Evolutionary conservation across 2,113 vertebrate genomes (phyloP), one percentile per base, ranked within the genome.

Genomic region (Alligator sinensis): DNA sequence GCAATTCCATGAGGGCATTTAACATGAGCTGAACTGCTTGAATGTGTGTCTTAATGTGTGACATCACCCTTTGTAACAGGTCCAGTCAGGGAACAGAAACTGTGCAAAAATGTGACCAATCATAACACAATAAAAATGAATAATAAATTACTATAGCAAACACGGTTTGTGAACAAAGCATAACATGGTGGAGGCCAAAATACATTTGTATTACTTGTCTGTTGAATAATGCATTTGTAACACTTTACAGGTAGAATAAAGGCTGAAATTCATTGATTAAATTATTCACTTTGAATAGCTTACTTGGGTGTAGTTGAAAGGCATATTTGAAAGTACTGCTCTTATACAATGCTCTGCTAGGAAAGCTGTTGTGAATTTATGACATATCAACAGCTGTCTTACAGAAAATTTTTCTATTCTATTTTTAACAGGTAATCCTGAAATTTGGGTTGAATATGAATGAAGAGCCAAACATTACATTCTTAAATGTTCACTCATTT

Each of bases 351-450:
- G 80, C 89, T 28, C 75, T 84, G 89, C 92, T 94, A 72, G 95
- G 95, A 96, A 93, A 89, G 90, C 93, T 93, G 92, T 96, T 96
- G 87, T 96, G 95, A 96, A 96, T 88, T 66, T 97, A 96, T 88
- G 80, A 87, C 92, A 91, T 82, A 97, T 91, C 94, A 96, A 96
- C 96, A 97, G 96, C 95, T 96, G 96, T 66, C 94, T 62, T 91
- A 86, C 92, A 89, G 93, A 91, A 96, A 96, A 96, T 94, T 96
- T 96, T 96, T 97, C 96, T 77, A 90, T 91, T 94, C 94, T 96
- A 96, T 96, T 97, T 97, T 96, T 96, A 96, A 93, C 96, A 95
- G 93, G 94, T 96, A 96, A 96, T 95, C 95, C 83, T 76, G 80
- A 94, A 94, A 95, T 95, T 93, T 91, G 95, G 90, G 87, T 91